A percentile compares a stretch with the other conserved stretches of the same genome.
phyloP scores from a whole-genome alignment of 2,113 vertebrate genomes.

The Semnornis frantzii region DNA sequence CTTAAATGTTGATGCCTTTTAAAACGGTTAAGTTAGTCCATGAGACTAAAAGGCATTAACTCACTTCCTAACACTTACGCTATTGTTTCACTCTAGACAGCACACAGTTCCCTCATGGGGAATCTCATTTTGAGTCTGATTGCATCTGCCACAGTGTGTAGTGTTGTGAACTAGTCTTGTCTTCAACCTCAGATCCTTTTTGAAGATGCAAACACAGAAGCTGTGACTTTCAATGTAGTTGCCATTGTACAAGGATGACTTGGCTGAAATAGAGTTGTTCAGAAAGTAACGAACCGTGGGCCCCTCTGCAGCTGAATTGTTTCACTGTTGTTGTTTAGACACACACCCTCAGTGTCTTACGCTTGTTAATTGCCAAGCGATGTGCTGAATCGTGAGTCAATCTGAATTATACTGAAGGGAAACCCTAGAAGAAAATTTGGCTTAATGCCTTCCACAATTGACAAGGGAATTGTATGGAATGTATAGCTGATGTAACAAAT shows the following conservation, averaged over 20 bases:
- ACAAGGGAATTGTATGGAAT: not conserved
- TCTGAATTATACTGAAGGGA: slow-evolving; percentile 3
- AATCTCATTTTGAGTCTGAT: too few relatives aligned
- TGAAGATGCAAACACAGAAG: not conserved
- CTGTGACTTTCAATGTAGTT: not conserved
- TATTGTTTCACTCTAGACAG: too few relatives aligned
- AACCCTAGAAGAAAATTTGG: slow-evolving; percentile 5
- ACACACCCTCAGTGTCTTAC: not conserved
- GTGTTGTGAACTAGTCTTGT: not conserved
- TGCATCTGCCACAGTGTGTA: not conserved
- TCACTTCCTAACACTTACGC: too few relatives aligned
- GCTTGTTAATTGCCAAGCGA: slow-evolving; percentile 1
- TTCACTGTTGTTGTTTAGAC: not conserved
- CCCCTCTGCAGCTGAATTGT: not conserved
- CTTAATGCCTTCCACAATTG: slow-evolving; percentile 22
- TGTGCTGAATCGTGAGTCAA: not conserved
- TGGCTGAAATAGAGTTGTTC: not conserved
- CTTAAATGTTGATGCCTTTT: not conserved
- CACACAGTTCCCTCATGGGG: too few relatives aligned
- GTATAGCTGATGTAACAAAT: slow-evolving; percentile 40
- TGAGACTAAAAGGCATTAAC: too few relatives aligned
- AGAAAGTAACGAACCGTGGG: not conserved
- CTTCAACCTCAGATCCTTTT: not conserved
- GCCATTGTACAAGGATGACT: not conserved
- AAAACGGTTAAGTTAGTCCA: not conserved